A percentile compares a stretch with the other conserved stretches of the same genome.
phyloP scores from a whole-genome alignment of 2,797 vertebrate species.

The Chrosomus eos region DNA sequence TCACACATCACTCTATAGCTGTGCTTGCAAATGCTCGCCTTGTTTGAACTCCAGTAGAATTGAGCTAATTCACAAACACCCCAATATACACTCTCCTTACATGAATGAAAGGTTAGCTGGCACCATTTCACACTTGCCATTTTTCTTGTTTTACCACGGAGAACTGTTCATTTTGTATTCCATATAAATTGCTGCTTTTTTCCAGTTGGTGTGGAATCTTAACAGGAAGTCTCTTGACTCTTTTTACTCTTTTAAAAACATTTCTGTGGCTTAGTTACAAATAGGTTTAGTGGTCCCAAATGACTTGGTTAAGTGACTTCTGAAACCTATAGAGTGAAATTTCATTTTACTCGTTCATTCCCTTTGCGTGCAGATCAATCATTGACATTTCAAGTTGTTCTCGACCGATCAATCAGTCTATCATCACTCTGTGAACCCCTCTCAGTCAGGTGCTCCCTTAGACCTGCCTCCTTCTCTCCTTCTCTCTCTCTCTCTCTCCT shows the following conservation, averaged over 20 bases:
- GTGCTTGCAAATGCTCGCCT: neutral
- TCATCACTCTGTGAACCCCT: conserved; percentile 32
- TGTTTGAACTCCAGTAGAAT: conserved; percentile 25
- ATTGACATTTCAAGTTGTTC: conserved; percentile 46
- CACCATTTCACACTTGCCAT: neutral
- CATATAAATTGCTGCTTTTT: neutral
- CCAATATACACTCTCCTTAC: neutral
- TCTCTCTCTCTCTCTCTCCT: conserved; percentile 15
- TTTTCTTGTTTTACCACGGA: conserved; percentile 26
- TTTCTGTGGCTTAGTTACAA: conserved; percentile 15
- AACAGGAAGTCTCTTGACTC: neutral
- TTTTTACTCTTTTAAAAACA: neutral
- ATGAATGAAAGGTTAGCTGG: conserved; percentile 15
- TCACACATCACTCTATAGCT: neutral
- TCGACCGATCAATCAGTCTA: conserved; percentile 31
- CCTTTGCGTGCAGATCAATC: conserved; percentile 38
- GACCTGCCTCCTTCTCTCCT: neutral
- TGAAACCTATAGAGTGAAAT: conserved; percentile 25
- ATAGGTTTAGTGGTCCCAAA: conserved; percentile 2
- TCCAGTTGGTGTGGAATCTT: neutral
- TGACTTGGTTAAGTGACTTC: neutral
- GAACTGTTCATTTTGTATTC: neutral
- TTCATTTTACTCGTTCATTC: conserved; percentile 36
- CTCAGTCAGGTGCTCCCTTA: conserved; percentile 17
- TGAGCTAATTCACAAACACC: conserved; percentile 13